Base-by-base conservation (phyloP, 2,888 invertebrate species). In the Phrixothrix hirtus region DNA sequence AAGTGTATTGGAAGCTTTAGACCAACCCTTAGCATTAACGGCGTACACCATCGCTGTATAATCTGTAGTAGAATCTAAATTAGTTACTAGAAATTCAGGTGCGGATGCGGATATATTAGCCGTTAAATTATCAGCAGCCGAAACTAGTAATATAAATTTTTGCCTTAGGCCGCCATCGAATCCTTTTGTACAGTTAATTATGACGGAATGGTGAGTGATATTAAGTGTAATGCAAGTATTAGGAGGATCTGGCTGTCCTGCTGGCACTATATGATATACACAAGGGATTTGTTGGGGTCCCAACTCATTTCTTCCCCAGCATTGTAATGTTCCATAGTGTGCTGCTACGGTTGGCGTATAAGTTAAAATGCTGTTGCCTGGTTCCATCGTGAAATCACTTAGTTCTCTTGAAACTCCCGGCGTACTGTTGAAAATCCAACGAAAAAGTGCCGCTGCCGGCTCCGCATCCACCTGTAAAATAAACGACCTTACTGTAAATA, bases 301-400 rank as follows among this genome's bases (percentile, higher is more conserved):
- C 15, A 88, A 83, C 5, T 82, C 79, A 73, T 90, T 90, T 34
- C 79, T 79, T 0, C 86, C 89, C 72, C 87, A 83, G 64, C 90
- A 90, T 54, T 88, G 84, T n/a, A 90, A 79, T 68, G 88, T 88
- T 12, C 90, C 90, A 70, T 89, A 90, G 73, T 89, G 81, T 0
- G 83, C 79, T 21, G 83, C 80, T 1, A 79, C 79, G 54, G 80
- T 81, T 42, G 83, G 82, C 70, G 78, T 78, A 70, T 83, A 84
- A 5, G 72, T 75, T 55, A 77, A 68, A 49, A 73, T 62, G 62
- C 76, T 76, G 39, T 66, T 66, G 29, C 72, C 69, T 11, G 69
- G 80, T 14, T 66, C 68, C 17, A 68, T 66, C 17, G 71, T 79
- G 57, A 78, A 75, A 53, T 75, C 74, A 58, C 63, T 73, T 54